A percentile compares a stretch with the other conserved stretches of the same genome.
These are phyloP conservation scores for Bufo bufo DNA, from an alignment of 2,113 vertebrate species.

Conservation along the genomic window DNA sequence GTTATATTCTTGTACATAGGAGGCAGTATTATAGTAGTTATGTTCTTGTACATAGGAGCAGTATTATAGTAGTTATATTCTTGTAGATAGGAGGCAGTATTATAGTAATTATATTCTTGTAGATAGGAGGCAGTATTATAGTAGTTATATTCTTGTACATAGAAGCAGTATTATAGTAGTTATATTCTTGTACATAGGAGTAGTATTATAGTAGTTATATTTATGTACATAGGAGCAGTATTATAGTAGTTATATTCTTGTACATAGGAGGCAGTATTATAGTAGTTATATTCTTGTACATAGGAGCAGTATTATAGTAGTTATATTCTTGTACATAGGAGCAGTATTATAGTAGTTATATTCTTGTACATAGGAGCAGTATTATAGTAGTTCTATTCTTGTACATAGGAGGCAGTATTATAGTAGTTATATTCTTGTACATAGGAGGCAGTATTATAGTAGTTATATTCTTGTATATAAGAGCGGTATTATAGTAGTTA, in stretches of 20 bases:
- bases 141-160: neutral
- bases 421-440: neutral
- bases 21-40: neutral
- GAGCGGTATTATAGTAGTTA: too few relatives aligned
- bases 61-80: conserved; percentile 4
- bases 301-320: neutral
- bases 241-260: too few relatives aligned
- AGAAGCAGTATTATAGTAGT: neutral
- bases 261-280: neutral
- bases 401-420: neutral
- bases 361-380: too few relatives aligned
- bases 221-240: too few relatives aligned
- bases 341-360: too few relatives aligned
- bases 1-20: too few relatives aligned
- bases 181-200: too few relatives aligned
- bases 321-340: neutral
- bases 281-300: neutral
- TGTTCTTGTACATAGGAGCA: neutral
- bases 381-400: too few relatives aligned
- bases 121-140: neutral
- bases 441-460: neutral
- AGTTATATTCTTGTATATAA: too few relatives aligned
- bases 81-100: neutral
- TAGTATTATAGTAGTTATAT: too few relatives aligned
- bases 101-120: neutral